phyloP scores from a whole-genome alignment of 2,888 invertebrate genomes.

The Nemapogon koenigi region DNA sequence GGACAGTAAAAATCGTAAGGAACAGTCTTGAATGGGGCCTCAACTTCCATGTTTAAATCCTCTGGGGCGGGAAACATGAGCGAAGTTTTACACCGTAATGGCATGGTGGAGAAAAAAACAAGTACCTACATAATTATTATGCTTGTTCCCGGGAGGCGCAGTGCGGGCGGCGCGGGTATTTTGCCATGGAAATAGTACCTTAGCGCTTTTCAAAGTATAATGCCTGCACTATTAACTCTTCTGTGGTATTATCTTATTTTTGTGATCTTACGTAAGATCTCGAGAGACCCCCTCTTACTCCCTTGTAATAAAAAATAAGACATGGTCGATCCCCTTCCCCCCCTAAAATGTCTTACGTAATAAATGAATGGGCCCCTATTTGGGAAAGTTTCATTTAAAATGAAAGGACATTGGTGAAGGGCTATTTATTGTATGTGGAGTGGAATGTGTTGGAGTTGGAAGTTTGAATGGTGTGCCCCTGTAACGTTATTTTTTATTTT shows the following conservation, averaged over 20 bases:
- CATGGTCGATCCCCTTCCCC: too few species aligned
- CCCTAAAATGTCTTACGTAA: neutral
- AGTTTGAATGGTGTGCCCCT: too few species aligned
- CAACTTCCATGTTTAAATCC: neutral
- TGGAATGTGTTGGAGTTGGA: too few species aligned
- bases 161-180: neutral
- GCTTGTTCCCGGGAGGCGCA: neutral
- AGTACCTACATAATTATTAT: too few species aligned
- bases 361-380: neutral
- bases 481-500: too few species aligned
- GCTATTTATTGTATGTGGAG: too few species aligned
- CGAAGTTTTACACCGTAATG: slow-evolving; percentile 3
- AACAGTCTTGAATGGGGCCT: too few species aligned
- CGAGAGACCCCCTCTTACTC: too few species aligned
- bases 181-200: neutral
- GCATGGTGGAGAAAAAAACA: slow-evolving; percentile 9
- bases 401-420: neutral
- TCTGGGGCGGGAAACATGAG: slow-evolving; percentile 6
- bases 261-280: neutral
- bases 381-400: neutral
- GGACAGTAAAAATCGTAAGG: too few species aligned
- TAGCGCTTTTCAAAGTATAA: too few species aligned
- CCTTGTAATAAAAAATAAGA: neutral
- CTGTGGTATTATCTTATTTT: neutral
- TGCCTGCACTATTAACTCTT: neutral